A percentile compares a stretch with the other conserved stretches of the same genome.
phyloP scores from a whole-genome alignment of 2,797 vertebrate species.

The Hippopotamyrus pictus region DNA sequence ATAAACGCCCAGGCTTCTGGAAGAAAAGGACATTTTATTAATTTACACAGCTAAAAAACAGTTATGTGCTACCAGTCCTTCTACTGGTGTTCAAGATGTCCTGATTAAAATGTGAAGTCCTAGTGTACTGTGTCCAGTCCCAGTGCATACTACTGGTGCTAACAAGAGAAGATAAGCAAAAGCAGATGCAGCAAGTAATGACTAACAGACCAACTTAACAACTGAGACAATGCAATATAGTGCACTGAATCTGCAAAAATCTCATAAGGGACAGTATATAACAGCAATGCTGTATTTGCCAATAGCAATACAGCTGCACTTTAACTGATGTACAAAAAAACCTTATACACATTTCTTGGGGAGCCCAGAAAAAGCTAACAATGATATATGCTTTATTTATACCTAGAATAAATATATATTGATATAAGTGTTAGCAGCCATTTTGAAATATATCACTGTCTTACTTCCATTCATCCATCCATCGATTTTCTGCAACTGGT shows the following conservation, averaged over 20 bases:
- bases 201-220: not conserved
- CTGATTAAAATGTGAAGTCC: not conserved
- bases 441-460: not conserved
- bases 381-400: not conserved
- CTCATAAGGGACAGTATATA: not conserved
- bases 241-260: not conserved
- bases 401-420: not conserved
- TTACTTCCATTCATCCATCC: not conserved
- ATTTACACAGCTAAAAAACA: not conserved
- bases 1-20: not conserved
- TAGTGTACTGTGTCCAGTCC: not conserved
- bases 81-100: not conserved
- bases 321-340: not conserved
- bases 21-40: slow-evolving; percentile 12
- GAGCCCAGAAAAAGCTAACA: not conserved
- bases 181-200: not conserved
- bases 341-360: not conserved
- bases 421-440: not conserved
- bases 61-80: not conserved
- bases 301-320: not conserved
- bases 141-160: not conserved
- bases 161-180: not conserved
- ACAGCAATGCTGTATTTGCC: not conserved
- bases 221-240: not conserved
- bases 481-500: not conserved